Conservation (phyloP, 2,888 invertebrate genomes). For the Pammene aurita region DNA sequence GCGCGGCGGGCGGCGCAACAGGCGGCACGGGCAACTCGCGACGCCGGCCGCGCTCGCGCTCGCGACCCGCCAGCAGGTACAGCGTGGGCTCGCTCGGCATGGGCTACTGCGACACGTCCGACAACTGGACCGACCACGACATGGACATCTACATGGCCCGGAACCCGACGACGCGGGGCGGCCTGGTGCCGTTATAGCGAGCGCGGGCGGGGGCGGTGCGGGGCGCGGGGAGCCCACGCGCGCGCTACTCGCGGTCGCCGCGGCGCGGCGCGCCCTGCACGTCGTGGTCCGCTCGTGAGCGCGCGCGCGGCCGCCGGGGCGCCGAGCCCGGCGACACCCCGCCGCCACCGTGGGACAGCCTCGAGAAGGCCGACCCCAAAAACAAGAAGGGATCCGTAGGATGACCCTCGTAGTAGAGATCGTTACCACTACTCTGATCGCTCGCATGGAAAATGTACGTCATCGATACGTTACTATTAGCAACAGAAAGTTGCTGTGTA, state of each 20-base stretch:
- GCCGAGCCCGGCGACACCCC: conserved; percentile 43
- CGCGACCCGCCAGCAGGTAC: conserved; percentile 91
- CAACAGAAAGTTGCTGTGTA: no score
- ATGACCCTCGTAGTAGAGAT: conserved; percentile 34
- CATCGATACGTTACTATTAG: not conserved
- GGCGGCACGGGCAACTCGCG: conserved; percentile 85
- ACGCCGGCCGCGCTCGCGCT: conserved; percentile 90
- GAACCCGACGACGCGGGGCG: conserved; percentile 93
- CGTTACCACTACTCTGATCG: conserved; percentile 26
- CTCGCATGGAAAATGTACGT: not conserved
- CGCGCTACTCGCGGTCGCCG: conserved; percentile 56
- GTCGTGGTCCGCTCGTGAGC: conserved; percentile 61
- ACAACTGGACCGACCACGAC: conserved; percentile 97
- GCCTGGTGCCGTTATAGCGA: conserved; percentile 90
- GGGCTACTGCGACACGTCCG: conserved; percentile 94
- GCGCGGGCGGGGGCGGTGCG: conserved; percentile 57
- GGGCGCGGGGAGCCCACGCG: conserved; percentile 54
- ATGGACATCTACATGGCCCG: conserved; percentile 98
- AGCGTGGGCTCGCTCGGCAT: conserved; percentile 92
- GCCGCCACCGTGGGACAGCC: conserved; percentile 42
- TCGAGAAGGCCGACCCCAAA: conserved; percentile 36
- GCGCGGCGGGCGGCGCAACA: conserved; percentile 85
- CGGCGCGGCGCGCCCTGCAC: conserved; percentile 53
- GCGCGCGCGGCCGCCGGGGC: conserved; percentile 41
- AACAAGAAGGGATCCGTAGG: conserved; percentile 21